Base-by-base conservation (phyloP, 2,113 vertebrate species). In the Brachionichthys hirsutus region DNA sequence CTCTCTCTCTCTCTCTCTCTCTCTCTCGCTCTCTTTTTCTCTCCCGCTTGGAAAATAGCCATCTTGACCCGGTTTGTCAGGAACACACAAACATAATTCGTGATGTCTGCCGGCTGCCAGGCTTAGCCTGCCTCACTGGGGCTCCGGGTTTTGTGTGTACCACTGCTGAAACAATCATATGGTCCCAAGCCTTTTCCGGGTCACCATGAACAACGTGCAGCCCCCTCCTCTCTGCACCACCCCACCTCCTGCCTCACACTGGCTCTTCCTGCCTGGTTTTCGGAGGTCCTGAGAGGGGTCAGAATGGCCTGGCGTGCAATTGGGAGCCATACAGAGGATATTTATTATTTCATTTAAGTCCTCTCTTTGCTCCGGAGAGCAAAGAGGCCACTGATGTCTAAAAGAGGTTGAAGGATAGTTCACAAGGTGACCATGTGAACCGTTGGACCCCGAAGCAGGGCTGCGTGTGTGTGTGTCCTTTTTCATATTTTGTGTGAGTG, bases 331-430 rank as follows among this genome's bases (percentile, higher is more conserved):
- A 85, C 74, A 41, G 72, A 1, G 75, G 75, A 85, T 90, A 91
- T 92, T 91, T 92, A 88, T 91, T 91, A 86, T 90, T 89, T 89
- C 78, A 78, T 83, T 83, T 87, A 88, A 86, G 81, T 83, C 80
- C 66, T 83, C 62, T 57, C 77, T 82, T 77, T 71, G 77, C 78
- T 81, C 78, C 61, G 68, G 77, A 66, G 75, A 78, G 81, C 40
- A 74, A 44, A 60, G 64, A 54, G 77, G 71, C 78, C 81, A 71
- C 75, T 77, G 82, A 72, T 81, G 70, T 80, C 64, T 78, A 70
- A 59, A 61, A 51, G 55, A 77, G 79, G 83, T 76, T 80, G 77
- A 85, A 65, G 49, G 67, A 77, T 66, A 58, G 85, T 86, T 88
- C 81, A 83, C 70, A 65, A 83, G 83, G 82, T 83, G 76, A 79